A percentile compares a stretch with the other conserved stretches of the same genome.
Evolutionary conservation across 2,113 vertebrate species (phyloP).

Genomic region (Amphiprion ocellaris): DNA sequence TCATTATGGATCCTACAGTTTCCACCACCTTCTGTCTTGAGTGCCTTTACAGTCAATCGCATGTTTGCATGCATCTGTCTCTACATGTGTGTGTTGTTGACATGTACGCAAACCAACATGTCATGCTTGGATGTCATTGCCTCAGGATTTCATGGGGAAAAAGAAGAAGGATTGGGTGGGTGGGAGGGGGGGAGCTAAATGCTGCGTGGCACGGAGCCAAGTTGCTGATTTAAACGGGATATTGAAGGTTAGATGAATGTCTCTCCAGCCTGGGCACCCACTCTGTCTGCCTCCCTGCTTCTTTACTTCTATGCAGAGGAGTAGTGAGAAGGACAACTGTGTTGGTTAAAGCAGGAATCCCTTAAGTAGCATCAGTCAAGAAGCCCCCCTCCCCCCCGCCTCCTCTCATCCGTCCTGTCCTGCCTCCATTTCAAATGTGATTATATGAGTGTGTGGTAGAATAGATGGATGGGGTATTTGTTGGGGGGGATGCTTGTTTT

Average conservation of each 20-base stretch:
- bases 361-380: slow-evolving; percentile 49
- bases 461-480: slow-evolving; percentile 52
- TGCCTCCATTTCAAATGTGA: slow-evolving; percentile 58
- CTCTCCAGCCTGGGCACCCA: slow-evolving; percentile 12
- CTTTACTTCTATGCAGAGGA: slow-evolving; percentile 7
- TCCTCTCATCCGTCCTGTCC: slow-evolving; percentile 17
- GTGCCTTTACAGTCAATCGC: not conserved
- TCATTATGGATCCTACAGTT: not conserved
- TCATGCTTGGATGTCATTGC: slow-evolving; percentile 49
- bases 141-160: slow-evolving; percentile 23
- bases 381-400: not conserved
- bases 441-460: slow-evolving; percentile 40
- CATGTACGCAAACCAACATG: slow-evolving; percentile 19
- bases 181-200: slow-evolving; percentile 8
- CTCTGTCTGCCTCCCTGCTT: slow-evolving; percentile 4
- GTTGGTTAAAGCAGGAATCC: slow-evolving; percentile 58
- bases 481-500: slow-evolving; percentile 54
- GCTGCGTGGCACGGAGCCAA: slow-evolving; percentile 48
- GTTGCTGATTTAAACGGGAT: slow-evolving; percentile 50
- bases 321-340: slow-evolving; percentile 35
- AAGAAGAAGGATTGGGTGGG: not conserved
- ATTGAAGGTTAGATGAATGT: slow-evolving; percentile 68
- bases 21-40: slow-evolving; percentile 9
- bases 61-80: slow-evolving; percentile 3
- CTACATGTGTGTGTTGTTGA: slow-evolving; percentile 39